Evolutionary conservation across 1,140 invertebrate species (phyloP).

Genomic region (Grapholita molesta): DNA sequence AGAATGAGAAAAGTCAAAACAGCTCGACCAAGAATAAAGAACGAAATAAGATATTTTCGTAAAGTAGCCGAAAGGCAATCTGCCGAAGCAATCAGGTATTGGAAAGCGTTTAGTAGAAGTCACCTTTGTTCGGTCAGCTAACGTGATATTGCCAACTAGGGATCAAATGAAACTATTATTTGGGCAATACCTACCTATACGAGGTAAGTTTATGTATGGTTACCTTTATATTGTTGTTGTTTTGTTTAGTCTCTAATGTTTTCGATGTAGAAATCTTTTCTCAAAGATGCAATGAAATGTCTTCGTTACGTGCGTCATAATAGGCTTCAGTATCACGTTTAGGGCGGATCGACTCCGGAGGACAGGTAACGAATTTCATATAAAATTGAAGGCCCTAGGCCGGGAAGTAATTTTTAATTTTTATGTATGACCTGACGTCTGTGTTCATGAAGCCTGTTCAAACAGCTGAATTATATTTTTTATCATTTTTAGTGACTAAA

Average conservation of each 20-base stretch:
- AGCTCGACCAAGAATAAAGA: neutral
- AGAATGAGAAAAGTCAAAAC: neutral
- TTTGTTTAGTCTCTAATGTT: neutral
- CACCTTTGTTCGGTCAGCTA: constrained; percentile 8
- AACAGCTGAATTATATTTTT: too few relatives aligned
- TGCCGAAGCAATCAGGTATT: constrained; percentile 14
- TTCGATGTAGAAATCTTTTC: too few relatives aligned
- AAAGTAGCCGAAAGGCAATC: constrained; percentile 10
- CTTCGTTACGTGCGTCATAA: too few relatives aligned
- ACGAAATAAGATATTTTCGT: constrained; percentile 2
- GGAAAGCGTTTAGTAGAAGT: constrained; percentile 9
- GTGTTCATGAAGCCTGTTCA: too few relatives aligned
- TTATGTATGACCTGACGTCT: too few relatives aligned
- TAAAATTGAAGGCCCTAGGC: too few relatives aligned
- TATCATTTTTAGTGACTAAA: too few relatives aligned
- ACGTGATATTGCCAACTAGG: constrained; percentile 9
- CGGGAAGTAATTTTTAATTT: too few relatives aligned
- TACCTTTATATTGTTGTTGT: neutral
- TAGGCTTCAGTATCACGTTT: too few relatives aligned
- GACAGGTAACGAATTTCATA: too few relatives aligned
- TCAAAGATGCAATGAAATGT: too few relatives aligned
- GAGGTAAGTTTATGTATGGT: neutral
- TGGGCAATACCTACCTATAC: neutral
- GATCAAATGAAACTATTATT: neutral
- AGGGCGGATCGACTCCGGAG: too few relatives aligned